phyloP scores from a whole-genome alignment of 2,113 vertebrate genomes.

The Formicarius rufipectus region DNA sequence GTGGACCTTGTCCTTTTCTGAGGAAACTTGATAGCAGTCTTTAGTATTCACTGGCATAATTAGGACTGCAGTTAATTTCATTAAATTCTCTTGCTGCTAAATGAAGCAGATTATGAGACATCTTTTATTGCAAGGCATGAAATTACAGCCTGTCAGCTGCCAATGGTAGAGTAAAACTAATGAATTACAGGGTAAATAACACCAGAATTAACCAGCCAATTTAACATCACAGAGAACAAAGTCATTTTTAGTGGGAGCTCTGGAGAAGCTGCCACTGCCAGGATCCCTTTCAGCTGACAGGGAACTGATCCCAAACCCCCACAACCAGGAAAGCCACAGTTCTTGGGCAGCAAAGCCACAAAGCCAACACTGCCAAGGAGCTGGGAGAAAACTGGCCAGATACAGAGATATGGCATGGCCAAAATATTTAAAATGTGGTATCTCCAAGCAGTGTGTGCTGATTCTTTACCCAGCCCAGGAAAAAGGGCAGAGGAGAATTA shows the following conservation, averaged over 20 bases:
- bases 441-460: not conserved
- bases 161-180: constrained; percentile 93
- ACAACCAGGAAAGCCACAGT: not conserved
- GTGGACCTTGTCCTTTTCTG: constrained; percentile 89
- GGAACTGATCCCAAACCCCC: not conserved
- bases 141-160: constrained; percentile 99
- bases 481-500: not conserved
- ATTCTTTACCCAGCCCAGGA: not conserved
- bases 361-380: not conserved
- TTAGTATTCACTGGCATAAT: constrained; percentile 99
- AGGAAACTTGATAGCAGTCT: constrained; percentile 91
- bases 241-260: constrained; percentile 74
- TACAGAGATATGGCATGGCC: accelerated
- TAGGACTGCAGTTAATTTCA: constrained; percentile 99
- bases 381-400: not conserved
- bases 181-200: constrained; percentile 99
- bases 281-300: constrained; percentile 1
- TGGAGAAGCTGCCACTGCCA: constrained; percentile 5
- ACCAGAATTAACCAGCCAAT: constrained; percentile 96
- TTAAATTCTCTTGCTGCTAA: constrained; percentile 99
- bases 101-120: constrained; percentile 99
- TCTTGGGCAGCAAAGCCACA: not conserved
- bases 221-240: constrained; percentile 87
- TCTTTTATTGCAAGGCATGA: constrained; percentile 99
- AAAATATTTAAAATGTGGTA: not conserved